Conservation (phyloP, 2,888 invertebrate species). For the Thymelicus acteon region DNA sequence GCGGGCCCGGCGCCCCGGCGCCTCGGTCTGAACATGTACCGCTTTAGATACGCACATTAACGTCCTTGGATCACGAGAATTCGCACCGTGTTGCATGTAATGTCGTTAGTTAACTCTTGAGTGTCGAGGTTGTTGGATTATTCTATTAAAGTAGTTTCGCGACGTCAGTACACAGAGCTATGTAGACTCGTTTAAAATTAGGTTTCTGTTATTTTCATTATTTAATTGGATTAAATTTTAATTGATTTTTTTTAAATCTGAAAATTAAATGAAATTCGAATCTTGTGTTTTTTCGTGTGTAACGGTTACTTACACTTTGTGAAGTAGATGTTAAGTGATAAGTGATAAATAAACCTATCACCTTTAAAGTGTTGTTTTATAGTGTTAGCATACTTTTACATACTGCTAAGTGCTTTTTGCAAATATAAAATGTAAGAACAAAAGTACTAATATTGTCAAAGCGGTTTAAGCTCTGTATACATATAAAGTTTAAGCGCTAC, state of each 20-base stretch:
- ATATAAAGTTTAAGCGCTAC: too few relatives aligned
- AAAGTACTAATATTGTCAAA: too few relatives aligned
- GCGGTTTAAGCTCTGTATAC: too few relatives aligned
- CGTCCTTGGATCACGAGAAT: constrained; percentile 73
- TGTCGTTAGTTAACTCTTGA: constrained; percentile 61
- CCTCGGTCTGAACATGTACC: constrained; percentile 57
- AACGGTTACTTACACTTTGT: neutral
- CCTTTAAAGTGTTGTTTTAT: neutral
- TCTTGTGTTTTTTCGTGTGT: neutral
- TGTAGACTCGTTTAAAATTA: constrained; percentile 8
- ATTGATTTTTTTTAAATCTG: neutral
- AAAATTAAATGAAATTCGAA: neutral
- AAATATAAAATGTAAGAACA: too few relatives aligned
- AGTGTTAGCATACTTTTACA: too few relatives aligned
- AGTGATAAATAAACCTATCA: neutral
- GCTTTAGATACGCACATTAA: constrained; percentile 71
- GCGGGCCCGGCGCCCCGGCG: constrained; percentile 40
- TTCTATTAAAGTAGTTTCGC: neutral
- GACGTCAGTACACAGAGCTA: constrained; percentile 16
- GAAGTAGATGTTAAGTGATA: neutral
- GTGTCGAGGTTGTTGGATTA: constrained; percentile 48
- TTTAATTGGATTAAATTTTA: neutral
- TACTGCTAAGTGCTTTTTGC: too few relatives aligned
- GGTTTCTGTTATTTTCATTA: neutral
- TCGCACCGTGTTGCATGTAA: constrained; percentile 55